These are phyloP conservation scores for Saxidomus purpurata DNA, from an alignment of 1,140 invertebrate genomes.

Conservation along the genomic window DNA sequence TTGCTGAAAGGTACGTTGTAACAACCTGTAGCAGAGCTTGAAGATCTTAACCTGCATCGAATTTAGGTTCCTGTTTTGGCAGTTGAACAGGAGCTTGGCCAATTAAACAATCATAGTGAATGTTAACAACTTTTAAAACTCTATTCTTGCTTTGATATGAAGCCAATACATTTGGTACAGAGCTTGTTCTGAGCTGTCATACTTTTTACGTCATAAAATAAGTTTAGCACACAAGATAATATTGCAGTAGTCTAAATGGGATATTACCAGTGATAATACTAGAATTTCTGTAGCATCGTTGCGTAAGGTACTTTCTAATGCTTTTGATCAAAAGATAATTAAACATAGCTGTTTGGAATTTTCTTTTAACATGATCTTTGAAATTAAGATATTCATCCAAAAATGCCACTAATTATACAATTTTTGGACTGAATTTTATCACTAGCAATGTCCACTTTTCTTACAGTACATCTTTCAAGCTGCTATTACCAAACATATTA, in stretches of 20 bases:
- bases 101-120: not conserved
- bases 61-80: not conserved
- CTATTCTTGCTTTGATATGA: not conserved
- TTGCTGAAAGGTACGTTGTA: not conserved
- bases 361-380: not conserved
- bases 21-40: not conserved
- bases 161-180: not conserved
- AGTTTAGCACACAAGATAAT: not conserved
- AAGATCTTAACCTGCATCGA: not conserved
- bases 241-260: conserved; percentile 12
- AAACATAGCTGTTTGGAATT: not conserved
- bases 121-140: not conserved
- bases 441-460: not conserved
- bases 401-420: not conserved
- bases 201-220: not conserved
- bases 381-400: not conserved
- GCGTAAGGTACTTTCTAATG: not conserved
- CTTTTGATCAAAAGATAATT: not conserved
- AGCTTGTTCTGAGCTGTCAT: not conserved
- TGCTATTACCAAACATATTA: not conserved
- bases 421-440: not conserved
- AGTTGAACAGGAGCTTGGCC: not conserved
- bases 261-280: no score
- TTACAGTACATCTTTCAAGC: not conserved
- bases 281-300: not conserved